Evolutionary conservation across 2,888 invertebrate species (phyloP), one percentile per base, ranked within the genome.

Genomic region (Chaitophorus viminalis): DNA sequence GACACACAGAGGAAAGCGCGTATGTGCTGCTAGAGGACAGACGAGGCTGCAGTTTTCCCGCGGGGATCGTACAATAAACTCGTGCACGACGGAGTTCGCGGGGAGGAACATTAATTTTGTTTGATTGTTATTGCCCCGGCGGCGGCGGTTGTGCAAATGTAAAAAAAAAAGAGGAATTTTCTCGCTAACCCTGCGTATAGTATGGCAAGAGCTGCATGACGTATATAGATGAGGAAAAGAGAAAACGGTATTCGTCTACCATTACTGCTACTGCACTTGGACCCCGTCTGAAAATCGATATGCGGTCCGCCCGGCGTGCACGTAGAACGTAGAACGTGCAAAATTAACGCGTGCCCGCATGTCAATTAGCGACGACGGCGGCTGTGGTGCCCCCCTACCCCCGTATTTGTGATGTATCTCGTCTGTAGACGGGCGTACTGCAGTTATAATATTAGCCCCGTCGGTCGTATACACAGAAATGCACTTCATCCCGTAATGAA

Each of bases 51-150:
- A 3, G 54, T 70, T 17, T 1, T 72, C 74, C 76, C 86, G 46
- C 36, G 79, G 86, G 79, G 72, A 72, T 60, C 65, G 84, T 76
- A 72, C 52, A 76, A 85, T 77, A 87, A 79, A 87, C 86, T 54
- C 79, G 33, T n/a, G n/a, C n/a, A n/a, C 0, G 70, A 70, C 36
- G 54, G 68, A 60, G 75, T 39, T 60, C 68, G 65, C 52, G 76
- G 46, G 46, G 46, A 46, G n/a, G 18, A 39, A 74, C 86, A 72
- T 87, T 87, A 36, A 36, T 87, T 87, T 79, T 60, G 79, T 87
- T 87, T 87, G 79, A 79, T 87, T 87, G 86, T 87, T 87, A 87
- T 87, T 79, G 79, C 85, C 78, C 60, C 39, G 46, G 65, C 60
- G 65, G 65, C n/a, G 54, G 74, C 36, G 65, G 65, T 54, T 9